Evolutionary conservation across 2,797 vertebrate genomes (phyloP).

Genomic region (Decapterus maruadsi): DNA sequence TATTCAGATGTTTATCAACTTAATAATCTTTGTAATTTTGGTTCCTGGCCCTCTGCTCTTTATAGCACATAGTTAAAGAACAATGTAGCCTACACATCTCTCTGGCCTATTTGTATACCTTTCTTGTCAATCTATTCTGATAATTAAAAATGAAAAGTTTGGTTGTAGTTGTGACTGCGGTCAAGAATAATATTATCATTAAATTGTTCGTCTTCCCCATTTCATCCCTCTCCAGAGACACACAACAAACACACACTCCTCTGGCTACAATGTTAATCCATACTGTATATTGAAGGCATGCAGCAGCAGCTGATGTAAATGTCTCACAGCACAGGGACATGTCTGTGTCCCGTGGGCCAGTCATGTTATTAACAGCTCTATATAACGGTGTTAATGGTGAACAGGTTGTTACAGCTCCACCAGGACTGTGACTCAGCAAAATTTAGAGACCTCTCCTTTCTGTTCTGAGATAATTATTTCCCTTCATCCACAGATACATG

Average conservation of each 20-base stretch:
- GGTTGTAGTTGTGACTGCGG: background rate
- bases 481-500: background rate
- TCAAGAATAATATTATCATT: no score
- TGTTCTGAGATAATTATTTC: background rate
- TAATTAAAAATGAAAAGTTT: background rate
- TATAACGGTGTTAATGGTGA: background rate
- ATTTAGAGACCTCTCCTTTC: background rate
- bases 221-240: background rate
- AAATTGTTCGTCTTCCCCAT: background rate
- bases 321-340: background rate
- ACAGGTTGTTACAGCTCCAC: background rate
- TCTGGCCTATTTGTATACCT: no score
- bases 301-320: background rate
- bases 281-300: slow-evolving; percentile 8
- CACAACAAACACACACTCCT: background rate
- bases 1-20: no score
- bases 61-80: no score
- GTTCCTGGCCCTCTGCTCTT: no score
- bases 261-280: slow-evolving; percentile 6
- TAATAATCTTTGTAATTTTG: no score
- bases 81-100: no score
- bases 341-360: background rate
- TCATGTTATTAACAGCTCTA: background rate
- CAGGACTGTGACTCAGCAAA: background rate
- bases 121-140: no score